Percentiles rank a stretch among this genome's conserved stretches.
Evolutionary conservation across 2,797 vertebrate genomes (phyloP).

Genomic region (Brachymystax lenok): DNA sequence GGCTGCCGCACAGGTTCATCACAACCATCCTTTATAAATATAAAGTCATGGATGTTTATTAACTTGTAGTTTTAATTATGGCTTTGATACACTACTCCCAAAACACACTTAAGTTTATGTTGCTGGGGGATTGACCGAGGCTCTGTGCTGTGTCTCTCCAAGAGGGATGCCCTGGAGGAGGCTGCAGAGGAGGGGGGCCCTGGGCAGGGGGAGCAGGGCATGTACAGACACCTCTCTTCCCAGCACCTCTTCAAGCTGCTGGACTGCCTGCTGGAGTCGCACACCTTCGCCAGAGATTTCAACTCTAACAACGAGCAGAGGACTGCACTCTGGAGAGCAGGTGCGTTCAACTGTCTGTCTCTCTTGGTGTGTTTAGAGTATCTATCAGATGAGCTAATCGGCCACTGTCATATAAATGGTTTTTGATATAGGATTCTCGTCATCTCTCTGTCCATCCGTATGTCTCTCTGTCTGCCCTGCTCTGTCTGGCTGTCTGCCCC

Average conservation of each 20-base stretch:
- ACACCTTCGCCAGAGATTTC: constrained; percentile 94
- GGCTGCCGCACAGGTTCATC: constrained; percentile 90
- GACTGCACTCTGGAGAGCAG: constrained; percentile 95
- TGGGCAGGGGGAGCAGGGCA: constrained; percentile 85
- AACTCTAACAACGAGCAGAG: constrained; percentile 98
- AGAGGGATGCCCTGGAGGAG: constrained; percentile 87
- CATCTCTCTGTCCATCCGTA: background rate
- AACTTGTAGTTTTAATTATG: background rate
- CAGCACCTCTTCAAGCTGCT: constrained; percentile 93
- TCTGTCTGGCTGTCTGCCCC: background rate
- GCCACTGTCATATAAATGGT: too few species aligned
- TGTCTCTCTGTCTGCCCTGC: background rate
- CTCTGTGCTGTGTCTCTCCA: constrained; percentile 1
- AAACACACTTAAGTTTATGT: background rate
- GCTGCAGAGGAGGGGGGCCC: constrained; percentile 76
- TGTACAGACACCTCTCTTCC: constrained; percentile 91
- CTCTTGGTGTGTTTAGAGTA: background rate
- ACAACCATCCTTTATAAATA: background rate
- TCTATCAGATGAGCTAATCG: too few species aligned
- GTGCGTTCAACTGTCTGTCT: constrained; percentile 58
- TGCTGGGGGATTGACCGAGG: background rate
- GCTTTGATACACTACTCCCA: background rate
- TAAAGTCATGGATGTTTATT: background rate
- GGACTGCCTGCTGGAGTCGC: constrained; percentile 95
- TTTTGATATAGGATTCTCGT: background rate